Evolutionary conservation across 2,113 vertebrate species (phyloP).

Genomic region (Microcebus lehilahytsara): DNA sequence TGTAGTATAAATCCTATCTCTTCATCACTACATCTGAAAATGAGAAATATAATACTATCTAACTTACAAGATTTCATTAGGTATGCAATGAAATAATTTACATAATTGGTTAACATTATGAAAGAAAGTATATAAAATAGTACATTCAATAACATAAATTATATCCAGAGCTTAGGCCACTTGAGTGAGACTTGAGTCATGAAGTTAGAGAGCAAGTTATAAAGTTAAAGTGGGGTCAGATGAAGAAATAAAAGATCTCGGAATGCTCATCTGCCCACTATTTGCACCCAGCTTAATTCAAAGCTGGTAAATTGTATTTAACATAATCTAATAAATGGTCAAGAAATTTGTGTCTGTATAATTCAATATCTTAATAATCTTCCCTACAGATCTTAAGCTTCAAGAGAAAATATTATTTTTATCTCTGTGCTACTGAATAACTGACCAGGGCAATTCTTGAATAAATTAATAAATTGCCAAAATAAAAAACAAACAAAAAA

Average conservation of each 20-base stretch:
- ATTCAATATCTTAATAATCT: background rate
- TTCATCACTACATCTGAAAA: background rate
- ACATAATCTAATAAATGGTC: background rate
- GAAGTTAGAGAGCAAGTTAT: background rate
- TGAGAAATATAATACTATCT: background rate
- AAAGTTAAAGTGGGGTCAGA: background rate
- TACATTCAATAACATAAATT: background rate
- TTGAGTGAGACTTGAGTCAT: background rate
- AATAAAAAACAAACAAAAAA: background rate
- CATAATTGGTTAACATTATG: background rate
- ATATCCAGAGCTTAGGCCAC: background rate
- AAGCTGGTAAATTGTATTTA: background rate
- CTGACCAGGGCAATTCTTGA: background rate
- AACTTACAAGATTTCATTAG: background rate
- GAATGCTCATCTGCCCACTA: background rate
- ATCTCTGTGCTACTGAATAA: background rate
- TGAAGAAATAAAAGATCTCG: background rate
- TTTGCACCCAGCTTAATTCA: background rate
- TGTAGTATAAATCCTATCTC: background rate
- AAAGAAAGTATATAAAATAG: background rate
- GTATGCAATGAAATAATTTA: background rate
- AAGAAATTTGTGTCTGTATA: background rate
- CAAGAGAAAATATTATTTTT: background rate
- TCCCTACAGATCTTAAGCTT: background rate
- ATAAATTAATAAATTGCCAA: background rate